Percentiles rank a stretch among this genome's conserved stretches.
Conservation (phyloP, 2,888 invertebrate genomes). For the Ectemnius cavifrons region DNA sequence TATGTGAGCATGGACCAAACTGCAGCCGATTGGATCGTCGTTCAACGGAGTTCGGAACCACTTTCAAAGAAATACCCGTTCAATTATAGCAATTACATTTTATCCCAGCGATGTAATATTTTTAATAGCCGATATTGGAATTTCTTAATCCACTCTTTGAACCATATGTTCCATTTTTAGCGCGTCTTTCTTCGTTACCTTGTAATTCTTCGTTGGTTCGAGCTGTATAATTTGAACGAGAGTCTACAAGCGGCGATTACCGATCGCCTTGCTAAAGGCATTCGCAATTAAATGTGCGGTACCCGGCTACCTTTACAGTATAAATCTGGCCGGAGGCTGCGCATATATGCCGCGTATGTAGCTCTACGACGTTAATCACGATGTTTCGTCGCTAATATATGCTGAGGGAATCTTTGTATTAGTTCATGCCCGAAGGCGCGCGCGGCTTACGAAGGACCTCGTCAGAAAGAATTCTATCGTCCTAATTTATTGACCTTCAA, state of each 20-base stretch:
- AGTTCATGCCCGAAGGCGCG: slow-evolving; percentile 39
- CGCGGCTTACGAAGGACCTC: background rate
- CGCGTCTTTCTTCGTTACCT: too few species aligned
- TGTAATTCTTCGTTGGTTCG: background rate
- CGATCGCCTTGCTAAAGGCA: slow-evolving; percentile 55
- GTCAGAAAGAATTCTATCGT: background rate
- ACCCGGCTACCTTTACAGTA: slow-evolving; percentile 47
- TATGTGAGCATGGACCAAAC: too few species aligned
- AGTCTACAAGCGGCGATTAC: slow-evolving; percentile 59
- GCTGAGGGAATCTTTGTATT: slow-evolving; percentile 29
- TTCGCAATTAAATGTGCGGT: slow-evolving; percentile 65
- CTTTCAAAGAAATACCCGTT: too few species aligned
- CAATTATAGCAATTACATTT: too few species aligned
- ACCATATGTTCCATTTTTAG: too few species aligned
- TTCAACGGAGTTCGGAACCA: too few species aligned
- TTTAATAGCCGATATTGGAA: too few species aligned
- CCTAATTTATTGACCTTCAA: background rate
- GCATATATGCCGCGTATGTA: slow-evolving; percentile 29
- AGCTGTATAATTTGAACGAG: slow-evolving; percentile 56
- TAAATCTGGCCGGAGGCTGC: slow-evolving; percentile 54
- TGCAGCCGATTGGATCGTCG: too few species aligned
- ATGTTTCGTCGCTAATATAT: slow-evolving; percentile 65
- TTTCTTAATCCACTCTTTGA: too few species aligned
- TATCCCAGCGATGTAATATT: too few species aligned
- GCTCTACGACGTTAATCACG: slow-evolving; percentile 52